phyloP scores from a whole-genome alignment of 2,797 vertebrate genomes.

The Gadopsis bispinosus region DNA sequence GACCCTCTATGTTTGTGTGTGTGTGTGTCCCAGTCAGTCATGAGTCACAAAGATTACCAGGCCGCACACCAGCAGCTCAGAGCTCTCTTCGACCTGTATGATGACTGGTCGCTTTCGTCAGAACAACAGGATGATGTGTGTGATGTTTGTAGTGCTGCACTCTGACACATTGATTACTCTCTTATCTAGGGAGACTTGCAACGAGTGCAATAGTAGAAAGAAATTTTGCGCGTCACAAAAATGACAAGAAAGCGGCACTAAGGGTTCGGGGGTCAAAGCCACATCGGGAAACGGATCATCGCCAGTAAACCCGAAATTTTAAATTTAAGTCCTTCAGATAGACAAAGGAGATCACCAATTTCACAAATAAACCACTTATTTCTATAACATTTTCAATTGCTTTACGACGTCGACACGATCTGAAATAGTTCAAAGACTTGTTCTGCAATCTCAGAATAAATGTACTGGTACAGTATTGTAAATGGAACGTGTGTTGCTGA shows the following conservation, averaged over 20 bases:
- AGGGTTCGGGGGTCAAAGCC: neutral
- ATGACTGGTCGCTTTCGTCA: slow-evolving; percentile 5
- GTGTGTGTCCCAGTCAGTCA: slow-evolving; percentile 11
- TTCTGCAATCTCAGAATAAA: no score
- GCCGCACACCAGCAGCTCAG: slow-evolving; percentile 7
- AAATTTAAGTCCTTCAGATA: neutral
- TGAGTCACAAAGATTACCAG: slow-evolving; percentile 41
- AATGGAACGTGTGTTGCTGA: no score
- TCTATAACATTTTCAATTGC: neutral
- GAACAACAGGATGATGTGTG: neutral
- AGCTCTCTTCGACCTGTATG: slow-evolving; percentile 28
- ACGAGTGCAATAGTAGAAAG: neutral
- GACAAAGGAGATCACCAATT: neutral
- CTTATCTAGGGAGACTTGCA: neutral
- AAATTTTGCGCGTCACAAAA: neutral
- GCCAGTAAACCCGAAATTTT: neutral
- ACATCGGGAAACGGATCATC: neutral
- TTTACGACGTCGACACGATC: no score
- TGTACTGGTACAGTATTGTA: no score
- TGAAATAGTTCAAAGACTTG: no score
- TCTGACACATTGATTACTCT: slow-evolving; percentile 5
- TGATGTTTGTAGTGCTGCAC: slow-evolving; percentile 3
- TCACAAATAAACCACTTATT: neutral
- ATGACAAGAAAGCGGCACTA: neutral
- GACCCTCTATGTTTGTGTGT: neutral